These are phyloP conservation scores for Apis florea DNA, from an alignment of 1,140 invertebrate genomes.

Conservation along the genomic window DNA sequence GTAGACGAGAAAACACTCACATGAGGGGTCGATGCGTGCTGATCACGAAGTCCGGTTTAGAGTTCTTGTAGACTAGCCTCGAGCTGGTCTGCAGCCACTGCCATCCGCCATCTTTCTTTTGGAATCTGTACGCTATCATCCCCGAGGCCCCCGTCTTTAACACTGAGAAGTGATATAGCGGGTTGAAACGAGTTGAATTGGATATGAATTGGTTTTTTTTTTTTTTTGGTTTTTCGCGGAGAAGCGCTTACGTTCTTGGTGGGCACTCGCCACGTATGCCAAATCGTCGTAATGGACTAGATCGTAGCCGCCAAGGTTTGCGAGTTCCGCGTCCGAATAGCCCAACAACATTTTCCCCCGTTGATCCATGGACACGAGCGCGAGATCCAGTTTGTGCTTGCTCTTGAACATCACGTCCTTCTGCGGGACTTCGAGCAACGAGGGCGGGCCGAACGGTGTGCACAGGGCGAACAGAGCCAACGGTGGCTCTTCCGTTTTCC, in stretches of 20 bases:
- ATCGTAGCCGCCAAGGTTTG: slow-evolving; percentile 97
- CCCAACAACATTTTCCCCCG: slow-evolving; percentile 97
- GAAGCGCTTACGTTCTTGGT: slow-evolving; percentile 95
- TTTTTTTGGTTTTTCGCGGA: too few relatives aligned
- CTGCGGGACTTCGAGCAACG: slow-evolving; percentile 92
- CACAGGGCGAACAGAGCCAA: slow-evolving; percentile 97
- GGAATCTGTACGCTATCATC: slow-evolving; percentile 98
- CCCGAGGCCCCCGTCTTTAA: slow-evolving; percentile 98
- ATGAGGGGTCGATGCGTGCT: slow-evolving; percentile 98
- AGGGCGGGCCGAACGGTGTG: slow-evolving; percentile 98
- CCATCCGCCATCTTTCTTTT: slow-evolving; percentile 96
- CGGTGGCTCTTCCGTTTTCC: slow-evolving; percentile 95
- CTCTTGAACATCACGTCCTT: slow-evolving; percentile 99
- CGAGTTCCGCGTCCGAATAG: slow-evolving; percentile 94
- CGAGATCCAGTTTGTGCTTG: slow-evolving; percentile 98
- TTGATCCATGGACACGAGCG: slow-evolving; percentile 98
- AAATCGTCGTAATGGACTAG: slow-evolving; percentile 98
- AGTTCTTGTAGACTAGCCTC: slow-evolving; percentile 98
- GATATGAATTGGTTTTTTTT: too few relatives aligned
- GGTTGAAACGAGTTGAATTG: too few relatives aligned
- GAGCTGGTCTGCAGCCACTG: slow-evolving; percentile 99
- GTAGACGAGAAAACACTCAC: slow-evolving; percentile 83
- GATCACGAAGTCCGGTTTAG: slow-evolving; percentile 99
- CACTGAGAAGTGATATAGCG: slow-evolving; percentile 84
- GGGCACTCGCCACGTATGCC: slow-evolving; percentile 98